Evolutionary conservation across 2,888 invertebrate genomes (phyloP).

Genomic region (Chromoteleia sp.): DNA sequence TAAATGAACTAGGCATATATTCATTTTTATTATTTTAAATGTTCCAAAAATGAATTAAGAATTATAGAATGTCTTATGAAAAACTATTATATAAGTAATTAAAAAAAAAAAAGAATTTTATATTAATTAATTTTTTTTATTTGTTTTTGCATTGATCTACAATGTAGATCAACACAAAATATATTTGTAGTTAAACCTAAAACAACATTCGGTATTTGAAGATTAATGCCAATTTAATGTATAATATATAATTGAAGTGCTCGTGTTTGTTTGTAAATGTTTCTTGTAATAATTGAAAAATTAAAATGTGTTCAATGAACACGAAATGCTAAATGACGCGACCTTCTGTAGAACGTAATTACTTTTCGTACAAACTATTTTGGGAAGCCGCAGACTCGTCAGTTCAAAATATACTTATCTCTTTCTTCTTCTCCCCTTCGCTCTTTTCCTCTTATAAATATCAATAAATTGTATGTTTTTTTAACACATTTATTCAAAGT

Average conservation of each 20-base stretch:
- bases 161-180: too few relatives aligned
- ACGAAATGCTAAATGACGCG: constrained; percentile 65
- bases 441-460: constrained; percentile 21
- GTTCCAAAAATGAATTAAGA: too few relatives aligned
- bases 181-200: background rate
- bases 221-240: constrained; percentile 59
- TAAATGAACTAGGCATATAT: too few relatives aligned
- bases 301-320: constrained; percentile 61
- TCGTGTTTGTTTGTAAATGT: constrained; percentile 34
- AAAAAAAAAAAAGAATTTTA: background rate
- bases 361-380: constrained; percentile 65
- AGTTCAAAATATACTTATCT: constrained; percentile 40
- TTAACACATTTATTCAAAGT: background rate
- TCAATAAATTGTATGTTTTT: constrained; percentile 6
- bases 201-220: constrained; percentile 41
- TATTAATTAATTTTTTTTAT: too few relatives aligned
- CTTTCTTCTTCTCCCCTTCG: constrained; percentile 2
- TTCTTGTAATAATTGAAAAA: constrained; percentile 58
- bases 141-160: too few relatives aligned
- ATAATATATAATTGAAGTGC: background rate
- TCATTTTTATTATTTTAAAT: too few relatives aligned
- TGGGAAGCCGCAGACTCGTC: constrained; percentile 45
- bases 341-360: constrained; percentile 62
- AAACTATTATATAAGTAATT: too few relatives aligned
- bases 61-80: too few relatives aligned